phyloP scores from a whole-genome alignment of 2,113 vertebrate species.

The Cinclus cinclus region DNA sequence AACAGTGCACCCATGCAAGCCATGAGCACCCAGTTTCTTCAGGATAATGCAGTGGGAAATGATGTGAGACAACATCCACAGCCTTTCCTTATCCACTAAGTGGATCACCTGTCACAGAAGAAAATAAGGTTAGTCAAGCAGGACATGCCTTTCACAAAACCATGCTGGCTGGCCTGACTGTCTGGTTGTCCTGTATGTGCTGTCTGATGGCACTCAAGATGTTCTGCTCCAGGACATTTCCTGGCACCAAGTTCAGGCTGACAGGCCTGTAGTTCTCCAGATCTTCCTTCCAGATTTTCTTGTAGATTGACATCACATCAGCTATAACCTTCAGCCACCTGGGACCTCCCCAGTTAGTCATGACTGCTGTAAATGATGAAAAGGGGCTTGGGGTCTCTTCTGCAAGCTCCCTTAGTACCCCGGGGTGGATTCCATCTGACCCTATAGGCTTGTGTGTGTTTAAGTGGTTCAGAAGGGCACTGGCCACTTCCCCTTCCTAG shows the following conservation, averaged over 20 bases:
- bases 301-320: not conserved
- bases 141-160: not conserved
- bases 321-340: not conserved
- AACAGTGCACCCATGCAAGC: too few species aligned
- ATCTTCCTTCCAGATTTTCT: not conserved
- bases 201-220: not conserved
- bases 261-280: not conserved
- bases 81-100: not conserved
- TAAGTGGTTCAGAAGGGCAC: not conserved
- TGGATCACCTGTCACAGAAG: not conserved
- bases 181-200: accelerated
- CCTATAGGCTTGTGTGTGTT: not conserved
- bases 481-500: not conserved
- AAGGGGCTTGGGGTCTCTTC: not conserved
- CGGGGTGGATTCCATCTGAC: not conserved
- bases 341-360: not conserved
- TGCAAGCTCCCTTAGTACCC: not conserved
- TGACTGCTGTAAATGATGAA: not conserved
- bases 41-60: not conserved
- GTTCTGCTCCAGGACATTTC: not conserved
- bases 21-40: not conserved
- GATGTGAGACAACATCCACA: not conserved
- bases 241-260: not conserved
- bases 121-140: not conserved
- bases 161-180: not conserved